Evolutionary conservation across 2,888 invertebrate genomes (phyloP).

Genomic region (Leucania comma): DNA sequence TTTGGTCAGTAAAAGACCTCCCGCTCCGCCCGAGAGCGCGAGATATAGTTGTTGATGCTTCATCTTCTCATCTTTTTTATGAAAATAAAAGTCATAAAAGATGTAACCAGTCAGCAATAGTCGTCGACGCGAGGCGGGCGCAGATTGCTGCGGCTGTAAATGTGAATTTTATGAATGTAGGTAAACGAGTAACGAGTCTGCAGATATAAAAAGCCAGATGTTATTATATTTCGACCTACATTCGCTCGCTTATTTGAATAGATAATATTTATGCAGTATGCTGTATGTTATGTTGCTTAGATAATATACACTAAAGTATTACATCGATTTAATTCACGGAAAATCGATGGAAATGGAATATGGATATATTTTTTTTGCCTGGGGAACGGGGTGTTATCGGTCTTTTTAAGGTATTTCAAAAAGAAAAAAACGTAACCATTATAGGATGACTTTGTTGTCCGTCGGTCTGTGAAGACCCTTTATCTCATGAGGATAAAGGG

Average conservation of each 20-base stretch:
- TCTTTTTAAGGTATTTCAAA: no score
- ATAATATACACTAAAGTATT: constrained; percentile 31
- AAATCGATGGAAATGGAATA: constrained; percentile 2
- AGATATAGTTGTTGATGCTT: background rate
- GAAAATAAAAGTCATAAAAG: background rate
- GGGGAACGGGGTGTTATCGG: no score
- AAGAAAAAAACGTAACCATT: no score
- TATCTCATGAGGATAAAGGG: no score
- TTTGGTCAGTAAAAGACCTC: no score
- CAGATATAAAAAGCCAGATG: constrained; percentile 30
- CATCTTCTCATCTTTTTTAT: background rate
- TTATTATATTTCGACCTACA: constrained; percentile 43
- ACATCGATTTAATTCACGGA: constrained; percentile 10
- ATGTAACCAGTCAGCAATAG: background rate
- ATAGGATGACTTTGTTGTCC: no score
- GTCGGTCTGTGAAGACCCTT: no score
- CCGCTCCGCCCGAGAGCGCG: no score
- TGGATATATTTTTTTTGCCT: background rate
- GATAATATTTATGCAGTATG: constrained; percentile 35
- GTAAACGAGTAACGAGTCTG: background rate
- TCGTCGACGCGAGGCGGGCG: no score
- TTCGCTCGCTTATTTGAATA: constrained; percentile 32
- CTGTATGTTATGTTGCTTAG: constrained; percentile 16
- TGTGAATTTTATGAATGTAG: constrained; percentile 7
- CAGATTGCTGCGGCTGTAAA: background rate